Evolutionary conservation across 1,140 invertebrate species (phyloP).

Genomic region (Leptopilina clavipes): DNA sequence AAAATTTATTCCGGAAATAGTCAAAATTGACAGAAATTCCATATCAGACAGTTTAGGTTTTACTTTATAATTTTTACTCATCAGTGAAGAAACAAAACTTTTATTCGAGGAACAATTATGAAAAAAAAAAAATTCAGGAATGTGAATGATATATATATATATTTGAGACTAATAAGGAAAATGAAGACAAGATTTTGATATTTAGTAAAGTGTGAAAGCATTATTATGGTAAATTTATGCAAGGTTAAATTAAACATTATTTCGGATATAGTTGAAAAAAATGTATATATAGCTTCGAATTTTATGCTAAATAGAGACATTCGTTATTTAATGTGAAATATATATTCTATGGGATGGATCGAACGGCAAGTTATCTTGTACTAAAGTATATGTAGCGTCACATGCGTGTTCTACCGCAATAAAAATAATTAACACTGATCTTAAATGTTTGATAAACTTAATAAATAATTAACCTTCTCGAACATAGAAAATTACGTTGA

Average conservation of each 20-base stretch:
- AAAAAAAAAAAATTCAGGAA: neutral
- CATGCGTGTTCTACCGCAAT: neutral
- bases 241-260: no score
- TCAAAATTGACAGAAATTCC: no score
- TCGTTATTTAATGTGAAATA: conserved; percentile 16
- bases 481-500: conserved; percentile 3
- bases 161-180: neutral
- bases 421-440: conserved; percentile 28
- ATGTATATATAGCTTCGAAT: conserved; percentile 7
- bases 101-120: no score
- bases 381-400: neutral
- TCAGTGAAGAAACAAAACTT: no score
- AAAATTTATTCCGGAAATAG: no score
- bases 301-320: conserved; percentile 29
- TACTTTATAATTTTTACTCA: no score
- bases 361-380: conserved; percentile 21
- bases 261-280: conserved; percentile 1
- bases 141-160: no score
- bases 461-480: conserved; percentile 21
- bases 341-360: conserved; percentile 20
- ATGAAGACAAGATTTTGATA: neutral
- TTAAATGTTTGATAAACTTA: conserved; percentile 5
- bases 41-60: no score
- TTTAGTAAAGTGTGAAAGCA: conserved; percentile 19
- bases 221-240: no score